Percentiles rank a stretch among this genome's conserved stretches.
These are phyloP conservation scores for Drosophila cardini DNA, from an alignment of 1,140 invertebrate genomes.

Conservation along the genomic window DNA sequence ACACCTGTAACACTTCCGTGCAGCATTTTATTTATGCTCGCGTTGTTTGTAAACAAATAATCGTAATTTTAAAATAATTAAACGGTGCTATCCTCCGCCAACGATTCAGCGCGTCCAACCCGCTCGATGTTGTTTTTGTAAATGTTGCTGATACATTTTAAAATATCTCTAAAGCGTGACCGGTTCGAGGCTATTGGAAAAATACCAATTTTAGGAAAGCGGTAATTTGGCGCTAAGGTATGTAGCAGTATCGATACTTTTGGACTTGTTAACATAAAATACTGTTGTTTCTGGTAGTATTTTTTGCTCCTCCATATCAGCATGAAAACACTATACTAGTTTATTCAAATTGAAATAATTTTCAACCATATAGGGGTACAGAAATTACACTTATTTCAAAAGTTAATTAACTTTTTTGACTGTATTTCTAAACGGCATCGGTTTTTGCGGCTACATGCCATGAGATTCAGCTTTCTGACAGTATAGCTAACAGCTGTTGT, in stretches of 20 bases:
- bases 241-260: slow-evolving; percentile 5
- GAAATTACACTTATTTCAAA: too few relatives aligned
- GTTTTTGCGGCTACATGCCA: too few relatives aligned
- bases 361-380: too few relatives aligned
- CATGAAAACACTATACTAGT: too few relatives aligned
- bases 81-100: slow-evolving; percentile 41
- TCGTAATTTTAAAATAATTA: slow-evolving; percentile 54
- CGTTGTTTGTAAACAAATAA: slow-evolving; percentile 57
- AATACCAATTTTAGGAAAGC: slow-evolving; percentile 9
- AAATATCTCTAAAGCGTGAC: slow-evolving; percentile 33
- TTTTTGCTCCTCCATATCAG: too few relatives aligned
- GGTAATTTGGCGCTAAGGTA: background rate
- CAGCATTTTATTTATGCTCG: slow-evolving; percentile 32
- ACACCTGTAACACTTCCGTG: slow-evolving; percentile 40
- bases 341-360: too few relatives aligned
- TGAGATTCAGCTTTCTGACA: too few relatives aligned
- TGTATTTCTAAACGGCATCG: too few relatives aligned
- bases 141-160: slow-evolving; percentile 44
- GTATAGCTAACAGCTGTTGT: too few relatives aligned
- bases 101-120: slow-evolving; percentile 43
- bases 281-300: background rate
- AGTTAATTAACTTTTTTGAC: too few relatives aligned
- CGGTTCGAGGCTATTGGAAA: slow-evolving; percentile 13
- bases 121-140: slow-evolving; percentile 49
- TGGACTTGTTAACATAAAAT: background rate